Evolutionary conservation across 1,140 invertebrate species (phyloP).

Genomic region (Trypoxylus dichotomus): DNA sequence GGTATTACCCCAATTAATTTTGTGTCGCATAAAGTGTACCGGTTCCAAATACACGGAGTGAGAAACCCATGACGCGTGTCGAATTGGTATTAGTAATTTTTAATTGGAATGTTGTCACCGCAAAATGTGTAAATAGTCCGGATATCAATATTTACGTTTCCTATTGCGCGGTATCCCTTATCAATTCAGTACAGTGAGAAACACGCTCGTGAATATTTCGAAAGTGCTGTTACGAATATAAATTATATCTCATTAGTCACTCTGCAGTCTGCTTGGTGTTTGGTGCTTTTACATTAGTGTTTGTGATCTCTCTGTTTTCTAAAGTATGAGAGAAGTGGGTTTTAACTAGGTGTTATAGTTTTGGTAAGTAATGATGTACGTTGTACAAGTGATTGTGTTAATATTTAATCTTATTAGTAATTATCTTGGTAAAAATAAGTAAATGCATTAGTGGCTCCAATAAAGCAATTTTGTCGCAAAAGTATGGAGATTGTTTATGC

Average conservation of each 20-base stretch:
- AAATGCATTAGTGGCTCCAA: too few relatives aligned
- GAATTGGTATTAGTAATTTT: neutral
- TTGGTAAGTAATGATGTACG: too few relatives aligned
- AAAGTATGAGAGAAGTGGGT: neutral
- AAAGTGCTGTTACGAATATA: neutral
- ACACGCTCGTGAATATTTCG: neutral
- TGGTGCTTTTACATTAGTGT: neutral
- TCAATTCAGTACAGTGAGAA: neutral
- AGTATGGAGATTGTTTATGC: too few relatives aligned
- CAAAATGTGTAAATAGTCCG: constrained; percentile 15
- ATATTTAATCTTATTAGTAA: too few relatives aligned
- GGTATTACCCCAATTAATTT: too few relatives aligned
- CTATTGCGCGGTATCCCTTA: neutral
- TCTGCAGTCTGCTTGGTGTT: neutral
- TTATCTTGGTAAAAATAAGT: too few relatives aligned
- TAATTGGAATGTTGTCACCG: neutral
- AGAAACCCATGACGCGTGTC: neutral
- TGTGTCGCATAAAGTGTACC: neutral
- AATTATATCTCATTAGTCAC: neutral
- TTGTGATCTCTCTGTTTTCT: neutral
- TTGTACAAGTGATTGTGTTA: too few relatives aligned
- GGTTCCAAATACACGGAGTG: neutral
- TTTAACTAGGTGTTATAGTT: neutral
- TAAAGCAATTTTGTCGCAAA: too few relatives aligned
- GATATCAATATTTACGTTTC: constrained; percentile 19